Evolutionary conservation across 1,140 invertebrate genomes (phyloP), one percentile per base, ranked within the genome.

Genomic region (Tyrophagus putrescentiae): DNA sequence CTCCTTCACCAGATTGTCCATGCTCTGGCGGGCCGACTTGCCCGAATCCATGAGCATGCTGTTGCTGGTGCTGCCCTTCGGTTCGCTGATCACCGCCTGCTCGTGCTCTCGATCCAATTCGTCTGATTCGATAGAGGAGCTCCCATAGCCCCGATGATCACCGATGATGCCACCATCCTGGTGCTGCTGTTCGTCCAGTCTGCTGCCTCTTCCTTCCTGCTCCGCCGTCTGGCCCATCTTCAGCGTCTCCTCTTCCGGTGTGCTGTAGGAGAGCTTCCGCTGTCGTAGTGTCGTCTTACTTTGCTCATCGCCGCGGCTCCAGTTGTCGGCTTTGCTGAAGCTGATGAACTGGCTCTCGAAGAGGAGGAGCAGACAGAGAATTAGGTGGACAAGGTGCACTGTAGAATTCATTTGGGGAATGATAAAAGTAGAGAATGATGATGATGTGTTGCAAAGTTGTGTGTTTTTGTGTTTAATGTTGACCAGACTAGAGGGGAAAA

Each of bases 261-360:
- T 13, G 36, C 13, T 39, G 13, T 39, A 21, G 36, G 13, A 39
- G 13, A 21, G 21, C 36, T 39, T 39, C 13, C 13, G 13, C 21
- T 39, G 36, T 13, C 13, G 36, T 39, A 39, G 21, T 39, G 13
- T 48, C 13, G 21, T 25, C 31, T 48, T 48, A 48, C 7, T 48
- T 48, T 48, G 45, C 45, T 48, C 45, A 48, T 48, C 45, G 31
- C 7, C 45, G 31, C 45, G 45, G 31, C 31, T 48, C 45, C 45
- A 48, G 7, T 18, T 29, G 9, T 48, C 45, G 7, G 45, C 45
- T 21, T 21, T n/a, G n/a, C n/a, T n/a, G n/a, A n/a, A n/a, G n/a
- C n/a, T n/a, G n/a, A n/a, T n/a, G n/a, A n/a, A n/a, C n/a, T n/a
- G n/a, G n/a, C n/a, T n/a, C n/a, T n/a, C n/a, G n/a, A n/a, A n/a